Conservation (phyloP, 1,140 invertebrate genomes). For the Bombus ignitus region DNA sequence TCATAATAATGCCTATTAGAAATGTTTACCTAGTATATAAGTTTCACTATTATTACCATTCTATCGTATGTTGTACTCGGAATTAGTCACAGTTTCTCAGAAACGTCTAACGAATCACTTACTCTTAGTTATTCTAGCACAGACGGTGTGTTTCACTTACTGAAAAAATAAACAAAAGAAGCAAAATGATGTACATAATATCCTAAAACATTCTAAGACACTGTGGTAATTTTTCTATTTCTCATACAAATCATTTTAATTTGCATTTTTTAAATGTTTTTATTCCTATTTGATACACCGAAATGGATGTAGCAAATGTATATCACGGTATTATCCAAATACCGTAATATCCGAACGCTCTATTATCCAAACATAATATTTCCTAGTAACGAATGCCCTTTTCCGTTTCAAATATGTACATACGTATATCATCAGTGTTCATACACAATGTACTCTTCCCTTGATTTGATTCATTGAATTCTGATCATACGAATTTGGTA, state of each 20-base stretch:
- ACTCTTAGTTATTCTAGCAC: neutral
- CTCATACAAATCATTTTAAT: neutral
- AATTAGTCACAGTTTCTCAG: neutral
- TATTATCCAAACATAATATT: too few species aligned
- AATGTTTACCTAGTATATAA: neutral
- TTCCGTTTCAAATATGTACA: too few species aligned
- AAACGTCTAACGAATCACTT: neutral
- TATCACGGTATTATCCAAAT: too few species aligned
- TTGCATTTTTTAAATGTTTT: neutral
- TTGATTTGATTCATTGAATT: too few species aligned
- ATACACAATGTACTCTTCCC: too few species aligned
- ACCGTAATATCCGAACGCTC: too few species aligned
- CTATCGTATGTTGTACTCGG: neutral
- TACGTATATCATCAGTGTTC: too few species aligned
- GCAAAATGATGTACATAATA: neutral
- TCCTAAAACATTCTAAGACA: neutral
- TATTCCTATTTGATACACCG: too few species aligned
- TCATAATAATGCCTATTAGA: neutral
- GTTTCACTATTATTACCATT: too few species aligned
- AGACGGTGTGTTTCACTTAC: neutral
- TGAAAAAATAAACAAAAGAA: neutral
- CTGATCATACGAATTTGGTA: too few species aligned
- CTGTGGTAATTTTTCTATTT: neutral
- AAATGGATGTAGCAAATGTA: too few species aligned
- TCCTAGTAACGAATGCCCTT: too few species aligned